These are phyloP conservation scores for Nyctereutes procyonoides DNA, from an alignment of 2,113 vertebrate genomes.

Conservation along the genomic window DNA sequence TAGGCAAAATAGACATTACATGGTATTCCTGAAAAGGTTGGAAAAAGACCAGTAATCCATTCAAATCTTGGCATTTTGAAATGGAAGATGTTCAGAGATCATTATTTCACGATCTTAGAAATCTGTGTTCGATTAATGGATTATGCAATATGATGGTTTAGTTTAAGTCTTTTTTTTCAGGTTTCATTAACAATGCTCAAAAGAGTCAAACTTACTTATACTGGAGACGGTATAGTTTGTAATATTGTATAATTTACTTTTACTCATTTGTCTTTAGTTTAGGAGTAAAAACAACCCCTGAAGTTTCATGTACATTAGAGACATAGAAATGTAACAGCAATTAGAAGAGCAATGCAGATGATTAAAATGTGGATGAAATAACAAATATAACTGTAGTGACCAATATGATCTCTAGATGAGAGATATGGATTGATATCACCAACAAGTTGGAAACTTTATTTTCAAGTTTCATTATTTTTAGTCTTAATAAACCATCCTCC, in stretches of 20 bases:
- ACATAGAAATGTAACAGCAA: background rate
- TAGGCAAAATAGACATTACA: background rate
- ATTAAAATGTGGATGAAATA: slow-evolving; percentile 23
- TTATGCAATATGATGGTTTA: background rate
- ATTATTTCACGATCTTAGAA: slow-evolving; percentile 2
- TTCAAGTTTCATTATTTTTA: slow-evolving; percentile 36
- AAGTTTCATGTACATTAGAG: background rate
- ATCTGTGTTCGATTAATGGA: background rate
- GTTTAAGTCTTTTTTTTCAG: background rate
- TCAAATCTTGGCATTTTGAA: slow-evolving; percentile 10
- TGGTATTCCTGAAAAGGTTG: background rate
- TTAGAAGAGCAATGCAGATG: slow-evolving; percentile 8
- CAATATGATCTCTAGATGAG: background rate
- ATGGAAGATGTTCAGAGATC: background rate
- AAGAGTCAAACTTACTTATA: slow-evolving; percentile 4
- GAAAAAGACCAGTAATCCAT: background rate
- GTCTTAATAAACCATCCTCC: background rate
- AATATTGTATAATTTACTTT: slow-evolving; percentile 25
- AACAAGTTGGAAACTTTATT: slow-evolving; percentile 15
- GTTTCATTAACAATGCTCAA: slow-evolving; percentile 15
- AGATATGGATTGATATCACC: background rate
- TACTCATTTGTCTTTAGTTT: slow-evolving; percentile 28
- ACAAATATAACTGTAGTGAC: background rate
- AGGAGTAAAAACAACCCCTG: background rate
- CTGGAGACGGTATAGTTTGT: background rate